Evolutionary conservation across 2,113 vertebrate species (phyloP), one percentile per base, ranked within the genome.

Genomic region (Python bivittatus): DNA sequence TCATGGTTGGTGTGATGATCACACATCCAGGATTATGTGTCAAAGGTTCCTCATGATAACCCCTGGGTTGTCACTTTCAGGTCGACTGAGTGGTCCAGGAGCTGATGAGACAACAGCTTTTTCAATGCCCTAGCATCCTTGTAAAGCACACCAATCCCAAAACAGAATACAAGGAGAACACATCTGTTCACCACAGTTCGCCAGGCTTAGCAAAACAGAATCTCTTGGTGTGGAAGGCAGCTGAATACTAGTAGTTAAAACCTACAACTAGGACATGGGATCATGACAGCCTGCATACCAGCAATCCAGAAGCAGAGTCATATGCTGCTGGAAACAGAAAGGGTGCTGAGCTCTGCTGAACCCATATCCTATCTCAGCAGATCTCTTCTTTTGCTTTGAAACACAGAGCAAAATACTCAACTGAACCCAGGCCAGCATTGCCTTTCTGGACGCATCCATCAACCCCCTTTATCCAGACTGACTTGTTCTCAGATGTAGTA

Each of bases 351-450:
- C 33, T 17, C 25, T 38, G 44, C 25, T 20, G 13, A 57, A 6
- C 60, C 17, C 3, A 33, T 86, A 6, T 20, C 7, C 25, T 53
- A 1, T 38, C 23, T 33, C 60, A 86, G 12, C 48, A 68, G 48
- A 6, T 23, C 22, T 27, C 23, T 87, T 72, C 61, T 29, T n/a
- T 27, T 29, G 29, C 42, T 91, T 60, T 12, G 38, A 20, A 56
- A 38, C 54, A 54, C n/a, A 25, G 42, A 90, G 72, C 22, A 54
- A 54, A 56, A 85, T 2, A 68, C 44, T 84, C 42, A 17, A 20
- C 52, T 85, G 6, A 44, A 57, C 33, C 48, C n/a, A 60, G 12
- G 83, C 3, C 44, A 8, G 11, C 8, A 84, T 0, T 0, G 54
- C 90, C 0, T 29, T 0, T 87, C 52, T 8, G 6, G 17, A 48